Base-by-base conservation (phyloP, 1,140 invertebrate genomes). In the Solen grandis region DNA sequence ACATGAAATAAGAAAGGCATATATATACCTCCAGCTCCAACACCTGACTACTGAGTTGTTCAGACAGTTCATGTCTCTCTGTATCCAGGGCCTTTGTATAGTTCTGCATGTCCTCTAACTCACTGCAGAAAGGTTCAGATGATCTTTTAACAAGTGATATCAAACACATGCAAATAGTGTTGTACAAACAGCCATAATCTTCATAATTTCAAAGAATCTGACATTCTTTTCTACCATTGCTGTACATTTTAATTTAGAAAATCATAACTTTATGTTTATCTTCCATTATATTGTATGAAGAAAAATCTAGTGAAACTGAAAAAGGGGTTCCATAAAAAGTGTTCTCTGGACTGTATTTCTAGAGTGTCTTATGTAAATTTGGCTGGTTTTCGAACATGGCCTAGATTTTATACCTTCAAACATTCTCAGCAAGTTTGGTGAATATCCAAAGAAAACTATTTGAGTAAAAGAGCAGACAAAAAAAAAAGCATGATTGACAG, bases 51-150 rank as follows among this genome's bases (percentile, higher is more conserved):
- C 73, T 57, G 5, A 90, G 52, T n/a, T 85, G 82, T 63, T 82
- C 36, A 31, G 75, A 73, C 13, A 90, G 72, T 22, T 83, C 76
- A 0, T 65, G 74, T 55, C 86, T 84, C 38, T 89, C 87, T 13
- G 83, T 65, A 35, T 90, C 87, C 10, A 89, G n/a, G 16, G 72
- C 74, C 25, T 72, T 77, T 85, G 88, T 88, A 38, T 79, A 68
- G 13, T 73, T 55, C 36, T 74, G 74, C 4, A 88, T 90, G 25
- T 88, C 86, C 14, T 88, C 86, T 25, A 89, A 80, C 66, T 90
- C 89, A 22, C 89, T 90, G 74, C 35, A 68, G 36, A 46, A 70
- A 60, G 38, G 59, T n/a, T 27, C 29, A 76, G 31, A 27, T 27
- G 59, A 36, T 19, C 2, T 27, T 16, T 63, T 68, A 25, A 31